phyloP scores from a whole-genome alignment of 2,797 vertebrate genomes.

The Apogon hyalosoma region DNA sequence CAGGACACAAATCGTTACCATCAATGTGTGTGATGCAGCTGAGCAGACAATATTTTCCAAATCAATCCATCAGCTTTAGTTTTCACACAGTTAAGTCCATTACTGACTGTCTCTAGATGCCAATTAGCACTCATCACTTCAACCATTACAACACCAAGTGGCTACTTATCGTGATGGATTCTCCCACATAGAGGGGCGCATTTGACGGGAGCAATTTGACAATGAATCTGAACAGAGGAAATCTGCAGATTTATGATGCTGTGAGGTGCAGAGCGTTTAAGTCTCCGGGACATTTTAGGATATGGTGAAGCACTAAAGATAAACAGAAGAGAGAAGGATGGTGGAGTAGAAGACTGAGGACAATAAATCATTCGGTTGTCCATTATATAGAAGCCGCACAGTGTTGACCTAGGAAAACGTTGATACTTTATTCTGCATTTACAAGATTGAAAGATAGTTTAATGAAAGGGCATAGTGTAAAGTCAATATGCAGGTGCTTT shows the following conservation, averaged over 20 bases:
- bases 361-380: slow-evolving; percentile 61
- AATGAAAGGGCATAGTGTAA: slow-evolving; percentile 12
- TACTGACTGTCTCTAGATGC: slow-evolving; percentile 39
- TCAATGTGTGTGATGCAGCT: too few species aligned
- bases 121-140: slow-evolving; percentile 61
- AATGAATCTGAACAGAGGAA: slow-evolving; percentile 1
- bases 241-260: slow-evolving; percentile 50
- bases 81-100: slow-evolving; percentile 29
- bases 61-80: slow-evolving; percentile 37
- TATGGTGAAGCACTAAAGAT: slow-evolving; percentile 43
- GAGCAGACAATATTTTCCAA: neutral
- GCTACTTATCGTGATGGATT: slow-evolving; percentile 60
- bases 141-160: slow-evolving; percentile 32
- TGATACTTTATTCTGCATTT: slow-evolving; percentile 38
- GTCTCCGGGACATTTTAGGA: slow-evolving; percentile 26
- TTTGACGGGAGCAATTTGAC: slow-evolving; percentile 31
- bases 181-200: slow-evolving; percentile 26
- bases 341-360: neutral
- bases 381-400: slow-evolving; percentile 25
- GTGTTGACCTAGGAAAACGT: slow-evolving; percentile 43
- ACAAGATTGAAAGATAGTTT: slow-evolving; percentile 34
- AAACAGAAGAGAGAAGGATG: slow-evolving; percentile 19
- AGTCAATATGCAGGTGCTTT: slow-evolving; percentile 24
- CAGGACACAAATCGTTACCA: too few species aligned
- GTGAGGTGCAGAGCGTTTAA: slow-evolving; percentile 25